Base-by-base conservation (phyloP, 2,797 vertebrate species). In the Phoxinus dragarum region DNA sequence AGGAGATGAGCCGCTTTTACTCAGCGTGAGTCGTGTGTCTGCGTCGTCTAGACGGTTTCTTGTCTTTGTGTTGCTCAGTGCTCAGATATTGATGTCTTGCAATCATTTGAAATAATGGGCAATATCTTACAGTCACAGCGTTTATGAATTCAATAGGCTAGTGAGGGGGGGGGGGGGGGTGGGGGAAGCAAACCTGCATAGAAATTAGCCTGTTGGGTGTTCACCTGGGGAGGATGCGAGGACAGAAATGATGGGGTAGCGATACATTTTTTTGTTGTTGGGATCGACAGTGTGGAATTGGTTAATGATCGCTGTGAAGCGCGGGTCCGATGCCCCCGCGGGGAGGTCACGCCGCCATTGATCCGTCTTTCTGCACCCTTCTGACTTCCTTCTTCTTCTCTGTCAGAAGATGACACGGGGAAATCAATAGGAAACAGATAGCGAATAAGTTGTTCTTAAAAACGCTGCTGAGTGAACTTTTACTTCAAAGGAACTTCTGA, bases 391-490 rank as follows among this genome's bases (percentile, higher is more conserved):
- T 83, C 87, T 87, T 86, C 69, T 86, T 88, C 92, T 90, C 88
- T 88, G 90, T 84, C 90, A 80, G 52, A 93, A 80, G 91, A 87
- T 89, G 89, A 89, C 89, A 89, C 89, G 90, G 90, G 90, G 86
- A 88, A 94, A 95, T 95, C 94, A 87, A 96, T 95, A 93, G 86
- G 86, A 93, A 94, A 93, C 56, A 84, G 89, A 89, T 89, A 86
- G 89, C 91, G 94, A 94, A 94, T 93, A 94, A 95, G 93, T 94
- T 93, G 91, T 89, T 92, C 31, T 84, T 91, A 88, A 95, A 95
- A 94, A 93, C 92, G 91, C 91, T 93, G 90, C 86, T 75, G 86
- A 84, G 90, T 94, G 92, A 95, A 94, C 93, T 94, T 95, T 94
- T 91, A 93, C 93, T 93, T 96, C 93, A 94, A 95, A 94, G 88